Evolutionary conservation across 1,140 invertebrate species (phyloP), one percentile per base, ranked within the genome.

Genomic region (Rhizoglyphus robini): DNA sequence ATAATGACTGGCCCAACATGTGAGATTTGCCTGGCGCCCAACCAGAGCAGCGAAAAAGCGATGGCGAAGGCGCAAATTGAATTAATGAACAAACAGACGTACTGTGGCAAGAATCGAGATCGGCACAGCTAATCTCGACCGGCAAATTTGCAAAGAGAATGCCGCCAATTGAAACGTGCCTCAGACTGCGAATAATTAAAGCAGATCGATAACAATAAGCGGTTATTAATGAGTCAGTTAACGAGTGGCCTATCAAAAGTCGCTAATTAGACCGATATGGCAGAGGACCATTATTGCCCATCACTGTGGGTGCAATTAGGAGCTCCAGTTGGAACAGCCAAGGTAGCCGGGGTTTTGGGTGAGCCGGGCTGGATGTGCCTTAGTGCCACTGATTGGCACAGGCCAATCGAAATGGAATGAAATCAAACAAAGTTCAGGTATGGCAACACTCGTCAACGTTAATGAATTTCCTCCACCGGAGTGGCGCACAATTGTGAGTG

Each of bases 211-310:
- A 54, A 54, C 51, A 54, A 54, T 54, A 54, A 54, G 20, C 51
- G 51, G 51, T 54, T 54, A 54, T 54, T 54, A 54, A 54, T 54
- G 51, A 54, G 51, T 23, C 51, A 25, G 51, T 54, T 54, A 54
- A 20, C 20, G 51, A 54, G 51, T 54, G 51, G 51, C 8, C n/a
- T n/a, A n/a, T n/a, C 8, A 54, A 54, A 54, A 8, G 51, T 54
- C 51, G 51, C 51, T 54, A 54, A 54, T 54, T 54, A 54, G 51
- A 54, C 8, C 31, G 31, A 54, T 8, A 54, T 54, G 31, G 51
- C 23, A 15, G 41, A 23, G 41, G 15, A 46, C n/a, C n/a, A n/a
- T n/a, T n/a, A n/a, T n/a, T n/a, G n/a, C n/a, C n/a, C n/a, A n/a
- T n/a, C n/a, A 15, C 15, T 46, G 41, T 46, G 41, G 41, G 15